Base-by-base conservation (phyloP, 2,888 invertebrate species). In the Macrophya annulata region DNA sequence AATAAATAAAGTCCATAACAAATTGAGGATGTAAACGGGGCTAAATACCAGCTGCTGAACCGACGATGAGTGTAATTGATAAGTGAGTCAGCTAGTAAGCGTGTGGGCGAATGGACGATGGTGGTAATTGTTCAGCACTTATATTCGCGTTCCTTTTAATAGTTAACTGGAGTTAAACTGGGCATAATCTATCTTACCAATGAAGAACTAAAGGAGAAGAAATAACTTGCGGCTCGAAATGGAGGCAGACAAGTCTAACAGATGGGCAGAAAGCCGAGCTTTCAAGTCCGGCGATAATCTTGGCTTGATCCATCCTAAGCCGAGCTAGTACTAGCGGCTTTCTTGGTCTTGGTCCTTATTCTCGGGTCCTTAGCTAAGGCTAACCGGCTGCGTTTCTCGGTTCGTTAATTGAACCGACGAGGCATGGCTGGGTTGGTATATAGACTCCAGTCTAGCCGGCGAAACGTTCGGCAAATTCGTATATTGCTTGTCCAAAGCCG, bases 231-330 rank as follows among this genome's bases (percentile, higher is more conserved):
- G 10, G 12, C 31, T 21, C 1, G 31, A 43, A 86, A 85, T 77
- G 84, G 71, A 79, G 59, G 82, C 85, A 84, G 88, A 88, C 89
- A 89, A 88, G 43, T 43, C 59, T 81, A 51, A 81, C 81, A 62
- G 81, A 81, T 81, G 51, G 40, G 51, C 40, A 51, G 40, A 62
- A 62, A 81, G 59, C 81, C 59, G 25, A n/a, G 37, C 62, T n/a
- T 81, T 62, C 40, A 88, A 89, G 88, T 87, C 89, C 89, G 86
- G 86, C 86, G 87, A 86, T 89, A 88, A 90, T 91, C 90, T 91
- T 88, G 88, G 87, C 84, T 88, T 89, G 89, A 89, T 87, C 88
- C 88, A 81, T 85, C 86, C 87, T 86, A 84, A 85, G 86, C 88
- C 88, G 87, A 87, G 88, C 87, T 88, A 86, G 86, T 87, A 88